A percentile compares a stretch with the other conserved stretches of the same genome.
Conservation (phyloP, 1,140 invertebrate genomes). For the Hylaeus anthracinus region DNA sequence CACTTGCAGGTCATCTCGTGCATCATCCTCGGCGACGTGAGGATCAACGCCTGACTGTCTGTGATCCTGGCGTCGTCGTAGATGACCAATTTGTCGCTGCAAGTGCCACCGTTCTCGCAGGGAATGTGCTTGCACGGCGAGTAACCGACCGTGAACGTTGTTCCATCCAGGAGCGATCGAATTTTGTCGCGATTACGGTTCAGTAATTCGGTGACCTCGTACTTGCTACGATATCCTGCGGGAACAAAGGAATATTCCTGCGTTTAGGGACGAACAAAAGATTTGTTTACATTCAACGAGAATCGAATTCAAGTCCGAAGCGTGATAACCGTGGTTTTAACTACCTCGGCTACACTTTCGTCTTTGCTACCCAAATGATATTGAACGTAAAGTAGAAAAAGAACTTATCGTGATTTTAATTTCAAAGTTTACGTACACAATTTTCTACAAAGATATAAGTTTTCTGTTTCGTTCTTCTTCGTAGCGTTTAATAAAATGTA, state of each 20-base stretch:
- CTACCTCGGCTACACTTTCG: no score
- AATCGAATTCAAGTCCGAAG: no score
- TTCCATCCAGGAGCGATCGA: slow-evolving; percentile 83
- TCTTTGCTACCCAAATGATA: no score
- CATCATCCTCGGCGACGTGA: slow-evolving; percentile 89
- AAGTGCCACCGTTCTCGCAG: slow-evolving; percentile 89
- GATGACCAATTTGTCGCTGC: slow-evolving; percentile 87
- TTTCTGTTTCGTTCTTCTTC: no score
- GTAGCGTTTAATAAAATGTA: no score
- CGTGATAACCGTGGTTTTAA: no score
- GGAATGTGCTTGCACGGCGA: slow-evolving; percentile 86
- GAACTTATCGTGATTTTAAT: no score
- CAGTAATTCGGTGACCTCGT: slow-evolving; percentile 84
- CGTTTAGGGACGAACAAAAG: no score
- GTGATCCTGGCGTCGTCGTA: slow-evolving; percentile 86
- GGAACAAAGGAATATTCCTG: slow-evolving; percentile 7
- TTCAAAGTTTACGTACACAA: no score
- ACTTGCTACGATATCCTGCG: slow-evolving; percentile 83
- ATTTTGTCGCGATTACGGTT: slow-evolving; percentile 85
- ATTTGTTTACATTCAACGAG: no score
- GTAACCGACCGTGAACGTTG: slow-evolving; percentile 84
- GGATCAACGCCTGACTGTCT: slow-evolving; percentile 89
- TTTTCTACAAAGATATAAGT: no score
- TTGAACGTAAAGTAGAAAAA: no score
- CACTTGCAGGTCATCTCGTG: slow-evolving; percentile 92